These are phyloP conservation scores for Tachypleus tridentatus DNA, from an alignment of 1,140 invertebrate genomes.

Conservation along the genomic window DNA sequence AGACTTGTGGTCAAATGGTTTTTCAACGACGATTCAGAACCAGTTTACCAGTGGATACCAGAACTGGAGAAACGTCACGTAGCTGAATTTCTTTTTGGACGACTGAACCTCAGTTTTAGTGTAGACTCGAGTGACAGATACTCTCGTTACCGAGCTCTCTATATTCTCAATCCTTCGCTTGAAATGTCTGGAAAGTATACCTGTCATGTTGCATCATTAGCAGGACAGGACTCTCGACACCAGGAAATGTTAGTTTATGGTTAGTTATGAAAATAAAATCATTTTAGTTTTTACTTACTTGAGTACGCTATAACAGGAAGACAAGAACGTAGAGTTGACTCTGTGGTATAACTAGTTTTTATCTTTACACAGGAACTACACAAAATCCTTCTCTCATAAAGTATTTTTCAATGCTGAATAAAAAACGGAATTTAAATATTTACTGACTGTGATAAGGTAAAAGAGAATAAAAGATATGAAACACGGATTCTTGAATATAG, in stretches of 20 bases:
- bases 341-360: too few species aligned
- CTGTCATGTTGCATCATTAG: slow-evolving; percentile 60
- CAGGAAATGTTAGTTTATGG: slow-evolving; percentile 56
- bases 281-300: too few species aligned
- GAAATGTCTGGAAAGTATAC: slow-evolving; percentile 61
- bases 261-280: slow-evolving; percentile 16
- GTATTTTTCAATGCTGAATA: too few species aligned
- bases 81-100: slow-evolving; percentile 46
- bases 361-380: too few species aligned
- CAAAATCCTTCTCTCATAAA: too few species aligned
- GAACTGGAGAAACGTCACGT: slow-evolving; percentile 43
- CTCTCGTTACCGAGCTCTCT: slow-evolving; percentile 59
- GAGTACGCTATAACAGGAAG: too few species aligned
- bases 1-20: slow-evolving; percentile 66
- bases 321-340: too few species aligned
- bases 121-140: slow-evolving; percentile 46
- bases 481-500: too few species aligned
- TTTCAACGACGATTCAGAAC: slow-evolving; percentile 48
- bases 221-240: slow-evolving; percentile 50
- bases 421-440: too few species aligned
- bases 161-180: slow-evolving; percentile 53
- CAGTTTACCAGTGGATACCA: slow-evolving; percentile 73
- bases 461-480: too few species aligned
- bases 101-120: slow-evolving; percentile 52
- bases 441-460: too few species aligned